Evolutionary conservation across 2,113 vertebrate genomes (phyloP), one percentile per base, ranked within the genome.

Genomic region (Platanista minor): DNA sequence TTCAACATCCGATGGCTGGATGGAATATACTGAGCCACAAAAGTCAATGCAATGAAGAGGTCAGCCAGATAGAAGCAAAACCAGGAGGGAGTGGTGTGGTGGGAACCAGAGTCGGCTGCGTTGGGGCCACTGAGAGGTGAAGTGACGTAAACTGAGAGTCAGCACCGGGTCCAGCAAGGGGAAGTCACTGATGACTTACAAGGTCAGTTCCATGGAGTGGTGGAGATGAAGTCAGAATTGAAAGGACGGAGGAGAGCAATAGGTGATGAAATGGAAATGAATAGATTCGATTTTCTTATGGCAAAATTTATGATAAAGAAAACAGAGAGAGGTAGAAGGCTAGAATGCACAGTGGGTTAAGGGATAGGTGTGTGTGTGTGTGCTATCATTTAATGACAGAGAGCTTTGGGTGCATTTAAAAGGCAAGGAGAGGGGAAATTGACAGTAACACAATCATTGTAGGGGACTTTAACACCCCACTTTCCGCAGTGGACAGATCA

Each of bases 401-500:
- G 36, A 36, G 3, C 33, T 52, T 75, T 33, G 61, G 3, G 33
- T 15, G 27, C 57, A 15, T 84, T 92, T 52, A 27, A 83, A 75
- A 90, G 59, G n/a, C 80, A 39, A 13, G 10, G 43, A 66, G 27
- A 84, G 6, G 11, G 49, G 14, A 15, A 5, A 52, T 52, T 52
- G 49, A 52, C 14, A 52, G 14, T 49, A 49, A 52, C 1, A 52
- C 49, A 52, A 52, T 52, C 49, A 52, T 52, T 15, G 49, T 52
- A 52, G 49, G 14, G 49, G 14, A 52, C 14, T 52, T 52, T 52
- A 52, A 52, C 49, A 52, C 49, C 49, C 49, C 49, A 52, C 49
- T 52, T 52, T 52, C 49, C 0, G 0, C 49, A 52, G 1, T 52
- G 0, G 49, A 52, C 49, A 52, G 49, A 52, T 1, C 49, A 52